Evolutionary conservation across 2,888 invertebrate genomes (phyloP).

Genomic region (Platynereis dumerilii): DNA sequence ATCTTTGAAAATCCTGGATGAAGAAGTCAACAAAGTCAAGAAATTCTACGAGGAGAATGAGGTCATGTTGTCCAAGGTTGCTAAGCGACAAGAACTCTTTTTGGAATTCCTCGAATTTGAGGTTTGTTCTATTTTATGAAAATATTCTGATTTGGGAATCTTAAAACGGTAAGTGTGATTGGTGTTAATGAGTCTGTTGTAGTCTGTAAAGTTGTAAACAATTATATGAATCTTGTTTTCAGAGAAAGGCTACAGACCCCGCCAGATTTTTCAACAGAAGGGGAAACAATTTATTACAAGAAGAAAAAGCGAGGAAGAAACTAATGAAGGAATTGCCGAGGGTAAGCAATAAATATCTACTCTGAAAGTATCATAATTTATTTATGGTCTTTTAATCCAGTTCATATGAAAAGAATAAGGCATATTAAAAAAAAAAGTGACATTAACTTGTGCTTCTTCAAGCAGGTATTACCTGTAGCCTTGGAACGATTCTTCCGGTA

Average conservation of each 20-base stretch:
- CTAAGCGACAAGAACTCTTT: constrained; percentile 73
- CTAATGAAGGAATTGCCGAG: constrained; percentile 68
- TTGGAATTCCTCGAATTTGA: constrained; percentile 79
- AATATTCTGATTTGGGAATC: too few relatives aligned
- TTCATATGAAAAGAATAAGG: too few relatives aligned
- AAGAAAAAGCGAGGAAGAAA: constrained; percentile 85
- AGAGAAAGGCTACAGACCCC: constrained; percentile 73
- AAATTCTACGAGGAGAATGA: constrained; percentile 56
- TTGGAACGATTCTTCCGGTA: too few relatives aligned
- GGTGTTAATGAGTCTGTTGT: too few relatives aligned
- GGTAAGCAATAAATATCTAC: too few relatives aligned
- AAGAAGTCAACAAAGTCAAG: constrained; percentile 74
- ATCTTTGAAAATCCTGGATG: constrained; percentile 78
- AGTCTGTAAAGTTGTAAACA: too few relatives aligned
- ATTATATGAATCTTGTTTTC: too few relatives aligned
- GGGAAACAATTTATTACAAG: constrained; percentile 81
- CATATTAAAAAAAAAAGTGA: too few relatives aligned
- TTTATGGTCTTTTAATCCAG: too few relatives aligned
- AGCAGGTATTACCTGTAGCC: too few relatives aligned
- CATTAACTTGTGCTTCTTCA: too few relatives aligned
- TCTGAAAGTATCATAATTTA: too few relatives aligned
- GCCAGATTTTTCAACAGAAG: constrained; percentile 84
- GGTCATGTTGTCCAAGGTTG: constrained; percentile 66
- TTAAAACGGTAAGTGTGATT: not conserved
- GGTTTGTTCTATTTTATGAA: constrained; percentile 38